These are phyloP conservation scores for Myrmophylax atrothorax DNA, from an alignment of 2,113 vertebrate species.

Conservation along the genomic window DNA sequence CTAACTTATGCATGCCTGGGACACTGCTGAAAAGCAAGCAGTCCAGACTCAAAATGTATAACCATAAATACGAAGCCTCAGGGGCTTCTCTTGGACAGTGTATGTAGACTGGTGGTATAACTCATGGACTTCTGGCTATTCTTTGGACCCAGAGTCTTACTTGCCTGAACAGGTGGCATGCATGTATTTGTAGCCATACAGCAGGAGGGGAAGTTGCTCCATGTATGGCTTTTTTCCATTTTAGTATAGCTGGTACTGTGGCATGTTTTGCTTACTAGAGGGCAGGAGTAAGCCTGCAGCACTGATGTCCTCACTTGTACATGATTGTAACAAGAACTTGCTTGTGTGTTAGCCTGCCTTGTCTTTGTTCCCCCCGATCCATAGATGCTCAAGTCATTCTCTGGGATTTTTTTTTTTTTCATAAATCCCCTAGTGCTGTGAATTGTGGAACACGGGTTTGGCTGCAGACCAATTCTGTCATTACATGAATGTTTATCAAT, in stretches of 20 bases:
- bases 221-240: background rate
- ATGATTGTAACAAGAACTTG: background rate
- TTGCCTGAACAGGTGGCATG: background rate
- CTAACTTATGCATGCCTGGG: rapidly evolving
- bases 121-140: background rate
- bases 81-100: background rate
- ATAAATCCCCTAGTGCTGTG: background rate
- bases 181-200: background rate
- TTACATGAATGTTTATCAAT: background rate
- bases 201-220: background rate
- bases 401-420: background rate
- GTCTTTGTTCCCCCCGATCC: background rate
- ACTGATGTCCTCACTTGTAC: background rate
- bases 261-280: background rate
- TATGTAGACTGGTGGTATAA: background rate
- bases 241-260: background rate
- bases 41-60: background rate
- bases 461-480: background rate
- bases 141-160: background rate
- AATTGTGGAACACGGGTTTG: background rate
- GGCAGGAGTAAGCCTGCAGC: background rate
- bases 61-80: background rate
- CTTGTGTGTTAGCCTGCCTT: background rate
- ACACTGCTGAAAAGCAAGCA: background rate
- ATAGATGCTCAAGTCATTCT: background rate